phyloP scores from a whole-genome alignment of 2,113 vertebrate genomes.

The Eudyptes chrysolophus region DNA sequence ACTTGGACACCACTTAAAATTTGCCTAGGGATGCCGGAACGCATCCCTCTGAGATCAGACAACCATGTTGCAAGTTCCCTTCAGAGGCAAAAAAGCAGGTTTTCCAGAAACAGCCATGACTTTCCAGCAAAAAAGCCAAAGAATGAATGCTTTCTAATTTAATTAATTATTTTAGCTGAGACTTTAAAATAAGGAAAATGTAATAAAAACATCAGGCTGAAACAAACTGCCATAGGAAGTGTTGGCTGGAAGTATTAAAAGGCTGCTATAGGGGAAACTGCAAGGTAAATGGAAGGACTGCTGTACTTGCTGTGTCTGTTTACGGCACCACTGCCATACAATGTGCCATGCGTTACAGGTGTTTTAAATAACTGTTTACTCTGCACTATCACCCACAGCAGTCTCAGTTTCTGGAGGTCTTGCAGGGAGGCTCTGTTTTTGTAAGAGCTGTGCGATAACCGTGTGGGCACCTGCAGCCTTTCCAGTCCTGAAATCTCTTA shows the following conservation, averaged over 20 bases:
- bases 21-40: neutral
- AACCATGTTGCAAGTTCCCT: neutral
- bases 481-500: neutral
- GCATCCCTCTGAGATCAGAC: neutral
- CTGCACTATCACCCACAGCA: neutral
- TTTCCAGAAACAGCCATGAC: neutral
- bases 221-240: neutral
- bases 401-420: neutral
- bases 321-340: neutral
- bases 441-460: neutral
- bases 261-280: neutral
- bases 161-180: neutral
- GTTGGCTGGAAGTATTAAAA: neutral
- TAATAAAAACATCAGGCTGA: neutral
- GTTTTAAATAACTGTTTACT: neutral
- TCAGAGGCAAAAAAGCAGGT: neutral
- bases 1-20: neutral
- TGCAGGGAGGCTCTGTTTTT: neutral
- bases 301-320: neutral
- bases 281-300: neutral
- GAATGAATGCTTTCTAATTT: neutral
- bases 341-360: neutral
- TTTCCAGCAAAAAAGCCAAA: neutral
- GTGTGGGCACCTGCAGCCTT: neutral
- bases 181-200: neutral